Evolutionary conservation across 2,797 vertebrate species (phyloP).

Genomic region (Sebastes minor): DNA sequence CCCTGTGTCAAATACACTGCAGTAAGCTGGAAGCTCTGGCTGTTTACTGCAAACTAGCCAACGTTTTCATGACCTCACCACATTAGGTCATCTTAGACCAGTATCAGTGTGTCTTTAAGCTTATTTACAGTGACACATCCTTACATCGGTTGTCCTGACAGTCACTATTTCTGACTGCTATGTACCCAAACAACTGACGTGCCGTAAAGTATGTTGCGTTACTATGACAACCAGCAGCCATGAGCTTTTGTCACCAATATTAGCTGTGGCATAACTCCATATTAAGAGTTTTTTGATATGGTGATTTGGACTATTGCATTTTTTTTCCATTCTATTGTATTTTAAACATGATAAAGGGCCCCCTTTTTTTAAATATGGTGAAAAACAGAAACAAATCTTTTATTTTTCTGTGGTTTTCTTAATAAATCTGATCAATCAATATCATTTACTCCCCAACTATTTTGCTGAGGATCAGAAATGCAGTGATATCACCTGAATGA

Average conservation of each 20-base stretch:
- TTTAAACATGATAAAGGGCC: neutral
- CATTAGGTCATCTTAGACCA: neutral
- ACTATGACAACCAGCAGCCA: neutral
- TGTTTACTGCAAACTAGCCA: neutral
- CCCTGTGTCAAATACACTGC: neutral
- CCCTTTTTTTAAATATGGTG: neutral
- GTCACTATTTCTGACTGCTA: neutral
- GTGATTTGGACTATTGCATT: too few relatives aligned
- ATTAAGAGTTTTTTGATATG: too few relatives aligned
- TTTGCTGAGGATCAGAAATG: too few relatives aligned
- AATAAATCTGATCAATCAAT: neutral
- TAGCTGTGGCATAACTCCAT: neutral
- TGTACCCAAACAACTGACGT: neutral
- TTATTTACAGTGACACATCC: neutral
- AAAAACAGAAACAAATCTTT: neutral
- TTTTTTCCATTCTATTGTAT: accelerated
- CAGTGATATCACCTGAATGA: too few relatives aligned
- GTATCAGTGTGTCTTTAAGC: neutral
- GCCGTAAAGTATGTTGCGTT: neutral
- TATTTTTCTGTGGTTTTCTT: neutral
- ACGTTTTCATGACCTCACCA: neutral
- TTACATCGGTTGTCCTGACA: neutral
- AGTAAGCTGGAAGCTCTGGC: neutral
- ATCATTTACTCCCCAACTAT: neutral
- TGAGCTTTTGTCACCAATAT: neutral